These are phyloP conservation scores for Polyploca ridens DNA, from an alignment of 2,888 invertebrate genomes.

Conservation along the genomic window DNA sequence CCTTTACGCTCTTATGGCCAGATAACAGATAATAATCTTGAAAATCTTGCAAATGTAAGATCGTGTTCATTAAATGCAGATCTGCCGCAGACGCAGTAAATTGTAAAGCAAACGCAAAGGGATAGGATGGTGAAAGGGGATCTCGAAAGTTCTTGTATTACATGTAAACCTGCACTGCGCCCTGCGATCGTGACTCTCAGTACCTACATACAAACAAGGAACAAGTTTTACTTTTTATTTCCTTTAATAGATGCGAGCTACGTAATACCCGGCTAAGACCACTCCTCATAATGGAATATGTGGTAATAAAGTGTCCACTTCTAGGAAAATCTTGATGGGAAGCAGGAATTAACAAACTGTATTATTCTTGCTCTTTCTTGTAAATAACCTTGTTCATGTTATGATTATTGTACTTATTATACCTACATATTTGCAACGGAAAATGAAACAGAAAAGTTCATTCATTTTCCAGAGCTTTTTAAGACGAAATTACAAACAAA, in stretches of 20 bases:
- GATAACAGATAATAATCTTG: conserved; percentile 5
- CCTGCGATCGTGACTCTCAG: conserved; percentile 17
- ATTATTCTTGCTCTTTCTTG: neutral
- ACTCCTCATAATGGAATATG: conserved; percentile 1
- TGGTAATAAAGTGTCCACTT: conserved; percentile 3
- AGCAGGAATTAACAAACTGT: neutral
- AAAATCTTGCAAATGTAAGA: conserved; percentile 1
- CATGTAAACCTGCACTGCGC: conserved; percentile 36
- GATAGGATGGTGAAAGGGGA: conserved; percentile 66
- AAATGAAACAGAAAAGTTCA: no score
- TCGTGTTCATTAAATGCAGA: conserved; percentile 35
- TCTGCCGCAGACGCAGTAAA: conserved; percentile 36
- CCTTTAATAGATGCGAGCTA: neutral
- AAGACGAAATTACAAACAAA: neutral
- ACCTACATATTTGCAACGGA: no score
- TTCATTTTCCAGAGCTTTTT: no score
- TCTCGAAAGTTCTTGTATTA: conserved; percentile 52
- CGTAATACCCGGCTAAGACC: neutral
- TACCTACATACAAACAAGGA: conserved; percentile 1
- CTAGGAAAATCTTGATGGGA: neutral
- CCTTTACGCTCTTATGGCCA: conserved; percentile 3
- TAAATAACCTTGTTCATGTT: no score
- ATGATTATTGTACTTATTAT: no score
- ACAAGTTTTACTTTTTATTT: conserved; percentile 13
- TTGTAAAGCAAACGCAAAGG: conserved; percentile 38